Base-by-base conservation (phyloP, 2,888 invertebrate species). In the Trichogramma dendrolimi region DNA sequence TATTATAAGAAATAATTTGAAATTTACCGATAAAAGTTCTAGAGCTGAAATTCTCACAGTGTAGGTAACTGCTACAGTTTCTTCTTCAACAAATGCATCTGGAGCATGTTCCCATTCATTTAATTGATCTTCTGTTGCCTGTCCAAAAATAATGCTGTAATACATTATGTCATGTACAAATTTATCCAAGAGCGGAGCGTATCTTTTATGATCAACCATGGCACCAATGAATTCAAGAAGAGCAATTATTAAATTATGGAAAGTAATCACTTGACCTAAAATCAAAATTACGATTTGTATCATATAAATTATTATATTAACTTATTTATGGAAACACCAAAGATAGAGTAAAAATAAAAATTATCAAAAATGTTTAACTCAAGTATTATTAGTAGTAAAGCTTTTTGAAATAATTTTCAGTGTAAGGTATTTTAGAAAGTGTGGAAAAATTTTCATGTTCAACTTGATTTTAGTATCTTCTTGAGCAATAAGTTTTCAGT, bases 1-100 rank as follows among this genome's bases (percentile, higher is more conserved):
- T 11, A 43, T 39, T 53, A 59, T 38, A 27, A 6, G 46, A 11
- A 27, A 42, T 44, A 50, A 43, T 55, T 8, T 55, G 42, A 47
- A 40, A 69, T 76, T 73, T 75, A 86, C 86, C 72, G 80, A 72
- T 7, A 88, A 72, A 46, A 87, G 80, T 76, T 87, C 87, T 60
- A 85, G 84, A 2, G 87, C 87, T 0, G 87, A 86, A 65, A 87
- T 83, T 60, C 88, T 81, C 51, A 88, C 86, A 14, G 86, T 86
- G 66, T 86, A 83, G 38, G 84, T 83, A 63, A 82, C 85, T 1
- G 83, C 84, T 64, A 86, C 85, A 71, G 87, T 86, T 70, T 88
- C 88, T 71, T 88, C 87, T 69, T 87, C 87, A 5, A 88, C 85
- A 78, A 86, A 88, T 71, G 84, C 85, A 71, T 86, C 86, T 0